Evolutionary conservation across 2,888 invertebrate species (phyloP).

Genomic region (Lithosia quadra): DNA sequence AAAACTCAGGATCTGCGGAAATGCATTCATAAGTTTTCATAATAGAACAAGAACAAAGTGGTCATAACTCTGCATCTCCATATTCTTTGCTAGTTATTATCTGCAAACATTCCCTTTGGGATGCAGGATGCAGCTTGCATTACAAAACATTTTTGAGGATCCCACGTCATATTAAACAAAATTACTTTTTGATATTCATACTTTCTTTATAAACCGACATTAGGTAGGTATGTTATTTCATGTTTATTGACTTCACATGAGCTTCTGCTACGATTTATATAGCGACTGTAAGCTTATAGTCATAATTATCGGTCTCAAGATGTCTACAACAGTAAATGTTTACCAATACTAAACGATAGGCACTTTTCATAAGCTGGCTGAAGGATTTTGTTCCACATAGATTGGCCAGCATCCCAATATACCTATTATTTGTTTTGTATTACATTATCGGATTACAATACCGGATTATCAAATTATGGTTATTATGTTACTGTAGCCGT

Average conservation of each 20-base stretch:
- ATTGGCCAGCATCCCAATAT: background rate
- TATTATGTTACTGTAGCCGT: too few species aligned
- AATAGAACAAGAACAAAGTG: constrained; percentile 22
- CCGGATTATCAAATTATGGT: background rate
- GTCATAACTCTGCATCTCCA: constrained; percentile 20
- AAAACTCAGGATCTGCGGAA: constrained; percentile 2
- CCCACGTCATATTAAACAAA: constrained; percentile 36
- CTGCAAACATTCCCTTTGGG: constrained; percentile 24
- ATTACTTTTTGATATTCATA: constrained; percentile 25
- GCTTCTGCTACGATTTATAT: background rate
- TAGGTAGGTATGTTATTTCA: constrained; percentile 6
- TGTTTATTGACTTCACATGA: constrained; percentile 10
- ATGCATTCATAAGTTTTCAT: constrained; percentile 16
- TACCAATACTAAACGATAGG: background rate
- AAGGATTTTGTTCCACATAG: background rate
- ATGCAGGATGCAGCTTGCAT: constrained; percentile 27
- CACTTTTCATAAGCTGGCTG: background rate
- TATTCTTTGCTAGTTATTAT: constrained; percentile 22
- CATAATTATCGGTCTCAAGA: background rate
- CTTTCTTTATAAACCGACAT: too few species aligned
- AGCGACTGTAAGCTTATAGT: background rate
- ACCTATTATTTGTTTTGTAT: background rate
- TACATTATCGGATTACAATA: background rate
- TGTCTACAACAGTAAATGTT: background rate
- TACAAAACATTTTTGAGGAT: constrained; percentile 23